phyloP scores from a whole-genome alignment of 2,888 invertebrate species.

The Ectemnius cavifrons region DNA sequence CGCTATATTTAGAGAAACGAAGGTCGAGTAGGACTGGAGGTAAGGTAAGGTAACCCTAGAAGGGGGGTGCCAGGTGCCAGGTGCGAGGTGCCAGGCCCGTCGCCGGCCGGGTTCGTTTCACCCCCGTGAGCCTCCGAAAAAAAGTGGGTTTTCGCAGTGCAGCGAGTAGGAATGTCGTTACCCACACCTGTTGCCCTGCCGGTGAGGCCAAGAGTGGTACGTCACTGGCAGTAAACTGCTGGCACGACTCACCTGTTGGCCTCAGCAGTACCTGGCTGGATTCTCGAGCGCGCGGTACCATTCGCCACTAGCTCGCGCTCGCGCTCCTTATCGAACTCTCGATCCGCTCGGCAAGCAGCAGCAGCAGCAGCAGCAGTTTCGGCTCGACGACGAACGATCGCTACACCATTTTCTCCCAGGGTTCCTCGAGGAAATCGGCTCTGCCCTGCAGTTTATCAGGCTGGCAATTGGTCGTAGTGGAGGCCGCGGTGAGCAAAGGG shows the following conservation, averaged over 20 bases:
- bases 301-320: conserved; percentile 43
- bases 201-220: conserved; percentile 59
- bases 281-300: conserved; percentile 67
- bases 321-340: conserved; percentile 14
- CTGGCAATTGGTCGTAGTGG: not conserved
- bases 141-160: no score
- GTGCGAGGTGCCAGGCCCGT: no score
- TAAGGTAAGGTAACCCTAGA: no score
- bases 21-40: no score
- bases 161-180: no score
- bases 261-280: conserved; percentile 67
- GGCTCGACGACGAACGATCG: not conserved
- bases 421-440: not conserved
- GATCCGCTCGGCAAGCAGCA: conserved; percentile 6
- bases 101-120: no score
- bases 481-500: not conserved
- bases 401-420: not conserved
- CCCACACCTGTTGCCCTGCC: conserved; percentile 63
- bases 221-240: conserved; percentile 68
- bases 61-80: no score
- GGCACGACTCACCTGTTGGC: conserved; percentile 72
- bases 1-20: no score
- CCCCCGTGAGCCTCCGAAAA: no score
- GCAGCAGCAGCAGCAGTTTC: not conserved
- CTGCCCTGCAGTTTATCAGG: no score